Evolutionary conservation across 2,797 vertebrate species (phyloP).

Genomic region (Gastrophryne carolinensis): DNA sequence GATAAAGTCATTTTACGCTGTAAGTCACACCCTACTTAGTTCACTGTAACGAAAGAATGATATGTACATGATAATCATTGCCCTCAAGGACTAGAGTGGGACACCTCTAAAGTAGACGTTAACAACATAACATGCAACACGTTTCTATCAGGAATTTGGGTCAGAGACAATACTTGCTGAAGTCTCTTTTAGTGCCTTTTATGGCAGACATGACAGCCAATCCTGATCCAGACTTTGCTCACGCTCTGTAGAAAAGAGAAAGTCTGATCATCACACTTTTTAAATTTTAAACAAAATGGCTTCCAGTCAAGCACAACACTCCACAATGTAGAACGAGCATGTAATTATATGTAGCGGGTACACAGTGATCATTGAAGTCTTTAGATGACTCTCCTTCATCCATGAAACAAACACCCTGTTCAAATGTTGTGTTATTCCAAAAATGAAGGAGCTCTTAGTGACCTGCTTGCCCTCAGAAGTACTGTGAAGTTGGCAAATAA

Average conservation of each 20-base stretch:
- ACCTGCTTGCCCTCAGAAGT: constrained; percentile 61
- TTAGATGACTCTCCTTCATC: constrained; percentile 43
- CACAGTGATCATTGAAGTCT: constrained; percentile 61
- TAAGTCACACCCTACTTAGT: too few relatives aligned
- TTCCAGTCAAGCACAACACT: constrained; percentile 70
- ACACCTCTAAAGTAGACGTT: too few relatives aligned
- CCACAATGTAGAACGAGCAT: constrained; percentile 64
- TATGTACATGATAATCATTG: too few relatives aligned
- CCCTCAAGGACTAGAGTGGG: too few relatives aligned
- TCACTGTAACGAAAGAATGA: too few relatives aligned
- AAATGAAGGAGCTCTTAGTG: constrained; percentile 54
- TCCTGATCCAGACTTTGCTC: constrained; percentile 85
- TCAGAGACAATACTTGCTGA: constrained; percentile 78
- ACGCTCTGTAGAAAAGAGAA: constrained; percentile 82
- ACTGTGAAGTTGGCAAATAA: constrained; percentile 60
- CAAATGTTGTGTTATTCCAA: neutral
- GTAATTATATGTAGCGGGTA: constrained; percentile 56
- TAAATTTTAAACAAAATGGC: constrained; percentile 65
- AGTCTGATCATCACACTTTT: constrained; percentile 79
- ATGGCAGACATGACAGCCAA: constrained; percentile 83
- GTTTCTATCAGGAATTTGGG: constrained; percentile 60
- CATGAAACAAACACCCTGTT: constrained; percentile 19
- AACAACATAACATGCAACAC: constrained; percentile 46
- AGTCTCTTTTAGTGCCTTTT: constrained; percentile 75
- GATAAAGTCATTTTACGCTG: too few relatives aligned